Evolutionary conservation across 2,113 vertebrate species (phyloP).

Genomic region (Plestiodon gilberti): DNA sequence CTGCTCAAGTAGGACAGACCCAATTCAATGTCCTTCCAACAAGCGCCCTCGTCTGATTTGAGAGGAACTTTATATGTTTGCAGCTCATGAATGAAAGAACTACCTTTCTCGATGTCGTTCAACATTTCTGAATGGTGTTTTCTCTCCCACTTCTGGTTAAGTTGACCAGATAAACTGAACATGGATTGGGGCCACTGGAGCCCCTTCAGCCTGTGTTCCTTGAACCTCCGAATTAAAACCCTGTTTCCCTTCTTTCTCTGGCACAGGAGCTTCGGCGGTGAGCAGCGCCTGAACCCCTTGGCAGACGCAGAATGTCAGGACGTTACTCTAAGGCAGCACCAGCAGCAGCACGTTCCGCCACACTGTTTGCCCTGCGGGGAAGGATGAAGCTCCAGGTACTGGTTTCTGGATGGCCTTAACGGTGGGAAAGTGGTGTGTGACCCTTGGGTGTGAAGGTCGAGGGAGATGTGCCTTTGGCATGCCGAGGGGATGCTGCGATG

Average conservation of each 20-base stretch:
- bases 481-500: too few relatives aligned
- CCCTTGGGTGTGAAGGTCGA: too few relatives aligned
- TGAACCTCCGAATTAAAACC: slow-evolving; percentile 26
- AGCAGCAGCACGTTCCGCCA: slow-evolving; percentile 5
- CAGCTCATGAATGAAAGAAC: too few relatives aligned
- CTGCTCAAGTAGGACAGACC: too few relatives aligned
- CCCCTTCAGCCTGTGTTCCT: background rate
- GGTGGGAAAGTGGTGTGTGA: too few relatives aligned
- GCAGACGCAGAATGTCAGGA: slow-evolving; percentile 58
- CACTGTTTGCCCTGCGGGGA: slow-evolving; percentile 29
- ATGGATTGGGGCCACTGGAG: too few relatives aligned
- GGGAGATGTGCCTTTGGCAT: too few relatives aligned
- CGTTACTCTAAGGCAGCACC: slow-evolving; percentile 45
- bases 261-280: slow-evolving; percentile 56
- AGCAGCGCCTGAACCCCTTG: slow-evolving; percentile 55
- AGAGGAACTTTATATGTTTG: too few relatives aligned
- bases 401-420: background rate
- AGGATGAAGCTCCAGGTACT: slow-evolving; percentile 62
- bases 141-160: background rate
- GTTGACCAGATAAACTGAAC: background rate
- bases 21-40: too few relatives aligned
- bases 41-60: too few relatives aligned
- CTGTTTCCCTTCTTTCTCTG: slow-evolving; percentile 43
- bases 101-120: too few relatives aligned
- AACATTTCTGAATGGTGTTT: background rate